phyloP scores from a whole-genome alignment of 1,140 invertebrate genomes.

The Thaumatotibia leucotreta region DNA sequence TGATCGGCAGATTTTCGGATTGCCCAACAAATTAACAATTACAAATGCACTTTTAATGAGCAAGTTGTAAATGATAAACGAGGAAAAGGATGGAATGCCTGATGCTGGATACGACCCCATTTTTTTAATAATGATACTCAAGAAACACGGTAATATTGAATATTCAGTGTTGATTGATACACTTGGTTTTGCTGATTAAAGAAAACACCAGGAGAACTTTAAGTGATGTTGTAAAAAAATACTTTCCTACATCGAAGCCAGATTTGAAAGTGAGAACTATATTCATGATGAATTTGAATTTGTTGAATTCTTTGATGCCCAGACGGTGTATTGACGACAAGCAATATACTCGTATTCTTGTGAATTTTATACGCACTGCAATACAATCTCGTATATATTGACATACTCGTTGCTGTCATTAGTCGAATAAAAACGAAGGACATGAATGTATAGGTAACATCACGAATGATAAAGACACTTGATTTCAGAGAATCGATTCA shows the following conservation, averaged over 20 bases:
- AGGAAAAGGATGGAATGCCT: conserved; percentile 13
- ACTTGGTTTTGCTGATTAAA: not conserved
- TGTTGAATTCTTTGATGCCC: too few species aligned
- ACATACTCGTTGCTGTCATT: too few species aligned
- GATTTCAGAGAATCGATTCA: conserved; percentile 11
- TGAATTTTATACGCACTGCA: too few species aligned
- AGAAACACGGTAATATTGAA: not conserved
- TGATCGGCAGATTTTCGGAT: not conserved
- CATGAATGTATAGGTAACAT: not conserved
- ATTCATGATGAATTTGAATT: too few species aligned
- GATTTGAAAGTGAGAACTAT: too few species aligned
- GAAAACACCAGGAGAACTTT: too few species aligned
- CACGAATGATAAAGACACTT: not conserved
- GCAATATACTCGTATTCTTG: too few species aligned
- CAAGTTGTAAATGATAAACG: conserved; percentile 65
- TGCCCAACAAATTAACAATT: conserved; percentile 46
- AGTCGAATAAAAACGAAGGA: too few species aligned
- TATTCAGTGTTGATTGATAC: not conserved
- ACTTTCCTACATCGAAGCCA: too few species aligned
- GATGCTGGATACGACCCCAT: not conserved
- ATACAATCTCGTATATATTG: too few species aligned
- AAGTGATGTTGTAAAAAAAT: too few species aligned
- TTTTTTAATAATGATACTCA: not conserved
- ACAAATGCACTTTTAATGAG: conserved; percentile 69
- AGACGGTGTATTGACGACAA: too few species aligned